Evolutionary conservation across 2,113 vertebrate species (phyloP).

Genomic region (Clarias batrachus): DNA sequence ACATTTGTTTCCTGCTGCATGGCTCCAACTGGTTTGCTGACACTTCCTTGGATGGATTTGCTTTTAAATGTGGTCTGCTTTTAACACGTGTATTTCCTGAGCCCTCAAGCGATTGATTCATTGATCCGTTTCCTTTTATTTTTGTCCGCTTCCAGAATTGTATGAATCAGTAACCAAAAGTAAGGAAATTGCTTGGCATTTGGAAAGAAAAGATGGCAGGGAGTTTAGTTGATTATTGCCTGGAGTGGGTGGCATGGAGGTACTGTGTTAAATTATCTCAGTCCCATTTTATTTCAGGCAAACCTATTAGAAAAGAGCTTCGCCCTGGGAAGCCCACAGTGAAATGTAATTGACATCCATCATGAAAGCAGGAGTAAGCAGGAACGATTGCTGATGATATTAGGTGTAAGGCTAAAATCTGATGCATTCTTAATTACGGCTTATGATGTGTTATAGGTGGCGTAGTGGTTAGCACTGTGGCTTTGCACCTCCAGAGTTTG

Average conservation of each 20-base stretch:
- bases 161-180: conserved; percentile 29
- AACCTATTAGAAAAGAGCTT: conserved; percentile 13
- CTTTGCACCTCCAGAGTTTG: too few relatives aligned
- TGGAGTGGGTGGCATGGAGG: conserved; percentile 11
- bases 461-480: too few relatives aligned
- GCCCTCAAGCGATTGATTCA: neutral
- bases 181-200: conserved; percentile 29
- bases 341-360: neutral
- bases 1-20: conserved; percentile 23
- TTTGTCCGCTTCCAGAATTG: conserved; percentile 6
- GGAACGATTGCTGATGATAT: neutral
- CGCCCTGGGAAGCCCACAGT: neutral
- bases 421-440: neutral
- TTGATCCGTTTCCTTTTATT: conserved; percentile 20
- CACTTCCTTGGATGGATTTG: conserved; percentile 24
- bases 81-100: conserved; percentile 6
- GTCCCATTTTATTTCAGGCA: conserved; percentile 14
- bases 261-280: conserved; percentile 22
- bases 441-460: neutral
- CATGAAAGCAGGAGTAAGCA: neutral
- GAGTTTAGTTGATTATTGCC: conserved; percentile 28
- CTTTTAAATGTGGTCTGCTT: conserved; percentile 20
- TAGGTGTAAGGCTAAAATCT: neutral
- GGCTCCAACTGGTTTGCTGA: conserved; percentile 3
- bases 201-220: conserved; percentile 21